Base-by-base conservation (phyloP, 2,888 invertebrate genomes). In the Pseudococcus longispinus region DNA sequence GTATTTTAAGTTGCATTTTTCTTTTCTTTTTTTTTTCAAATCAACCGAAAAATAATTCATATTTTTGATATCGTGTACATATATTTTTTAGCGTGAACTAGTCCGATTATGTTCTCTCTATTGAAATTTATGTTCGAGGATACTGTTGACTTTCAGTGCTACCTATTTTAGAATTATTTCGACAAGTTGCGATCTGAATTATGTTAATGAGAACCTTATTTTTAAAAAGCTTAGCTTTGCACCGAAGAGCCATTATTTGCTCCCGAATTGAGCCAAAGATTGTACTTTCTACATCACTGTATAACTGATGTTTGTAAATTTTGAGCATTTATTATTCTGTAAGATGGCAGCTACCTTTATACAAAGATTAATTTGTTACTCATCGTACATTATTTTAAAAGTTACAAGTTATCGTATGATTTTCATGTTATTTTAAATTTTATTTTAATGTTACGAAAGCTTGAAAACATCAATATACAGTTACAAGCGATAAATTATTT, bases 391-490 rank as follows among this genome's bases (percentile, higher is more conserved):
- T 37, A 80, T 80, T 80, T 80, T 80, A 80, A 42, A 80, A 80
- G 42, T 80, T 80, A 42, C 37, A 42, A 80, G 77, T 80, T 80
- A 80, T 80, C 32, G 20, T 80, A 80, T 80, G 77, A 42, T 80
- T 80, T 80, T 80, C 18, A 42, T 80, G 42, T 80, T 29, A 80
- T 80, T 80, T 80, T 80, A 80, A 80, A 42, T 42, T 42, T 74
- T 80, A 80, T 23, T n/a, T 18, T 15, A 42, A 80, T 20, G 65
- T 74, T 32, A 15, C 42, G 77, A 42, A 80, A 20, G 77, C 77
- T 80, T 80, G 32, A 80, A 80, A 70, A 70, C 70, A 80, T 80
- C 77, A 80, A 80, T 80, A 80, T 42, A 80, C 37, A 80, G 42
- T 80, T 80, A 80, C 77, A 42, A 42, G 23, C 42, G 37, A 74